Evolutionary conservation across 2,888 invertebrate species (phyloP), one percentile per base, ranked within the genome.

Genomic region (Gryllus longicercus): DNA sequence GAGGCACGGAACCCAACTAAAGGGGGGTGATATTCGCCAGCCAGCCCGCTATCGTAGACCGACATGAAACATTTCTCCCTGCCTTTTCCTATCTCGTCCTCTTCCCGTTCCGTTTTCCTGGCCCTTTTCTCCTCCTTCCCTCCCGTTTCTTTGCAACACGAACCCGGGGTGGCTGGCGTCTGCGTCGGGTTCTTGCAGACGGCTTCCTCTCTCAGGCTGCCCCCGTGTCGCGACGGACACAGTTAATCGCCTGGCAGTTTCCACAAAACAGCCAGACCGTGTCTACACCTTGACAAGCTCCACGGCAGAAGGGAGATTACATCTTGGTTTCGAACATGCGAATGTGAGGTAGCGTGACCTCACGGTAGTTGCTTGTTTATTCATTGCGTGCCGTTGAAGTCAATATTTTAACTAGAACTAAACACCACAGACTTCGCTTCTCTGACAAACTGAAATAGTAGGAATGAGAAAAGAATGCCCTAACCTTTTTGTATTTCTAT

Each of bases 211-310:
- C 63, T n/a, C n/a, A 14, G 63, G 63, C 63, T 14, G 14, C 63
- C 16, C 63, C 63, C n/a, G 8, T 63, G 63, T 14, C 16, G 63
- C 63, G n/a, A 16, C n/a, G 16, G 63, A 63, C 63, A 63, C 11
- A 63, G 63, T 63, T 63, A 63, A 63, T 63, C 63, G 63, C 11
- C n/a, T 14, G 63, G 63, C 63, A 63, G 63, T 63, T 63, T 63
- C 63, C 63, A 63, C 63, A 63, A 63, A 63, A 63, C n/a, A 63
- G 63, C 63, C 63, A 63, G 63, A 12, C 63, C 63, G 63, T 63
- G 63, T 63, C 63, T 63, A 63, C 63, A 63, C 63, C 63, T 63
- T 63, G 63, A 63, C 63, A 63, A 63, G 63, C 63, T 63, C 63
- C 63, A 63, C 63, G 63, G 16, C 63, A 63, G 63, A 18, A n/a